Percentiles rank a stretch among this genome's conserved stretches.
These are phyloP conservation scores for Acridotheres tristis DNA, from an alignment of 2,797 vertebrate species.

Conservation along the genomic window DNA sequence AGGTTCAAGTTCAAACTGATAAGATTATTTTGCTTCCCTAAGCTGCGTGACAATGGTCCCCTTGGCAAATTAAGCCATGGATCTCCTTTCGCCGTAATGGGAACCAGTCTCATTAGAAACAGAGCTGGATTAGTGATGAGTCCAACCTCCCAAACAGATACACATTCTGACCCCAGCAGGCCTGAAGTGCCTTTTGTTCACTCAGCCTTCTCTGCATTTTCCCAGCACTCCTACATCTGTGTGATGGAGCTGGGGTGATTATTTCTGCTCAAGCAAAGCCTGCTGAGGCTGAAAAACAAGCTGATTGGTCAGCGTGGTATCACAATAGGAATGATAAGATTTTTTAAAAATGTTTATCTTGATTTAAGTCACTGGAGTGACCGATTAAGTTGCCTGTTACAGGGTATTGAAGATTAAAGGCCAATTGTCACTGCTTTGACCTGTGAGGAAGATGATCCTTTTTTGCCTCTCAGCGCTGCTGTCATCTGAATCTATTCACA, in stretches of 20 bases:
- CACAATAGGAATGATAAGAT: neutral
- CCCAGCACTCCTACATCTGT: neutral
- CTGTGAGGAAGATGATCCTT: neutral
- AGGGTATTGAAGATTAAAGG: neutral
- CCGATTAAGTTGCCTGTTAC: neutral
- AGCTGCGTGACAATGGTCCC: neutral
- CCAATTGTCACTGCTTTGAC: neutral
- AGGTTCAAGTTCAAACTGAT: constrained; percentile 54
- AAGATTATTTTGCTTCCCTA: constrained; percentile 50
- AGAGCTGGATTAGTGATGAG: constrained; percentile 46
- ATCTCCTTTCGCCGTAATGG: constrained; percentile 25
- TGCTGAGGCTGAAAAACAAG: neutral
- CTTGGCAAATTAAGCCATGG: constrained; percentile 30
- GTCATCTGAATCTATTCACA: neutral
- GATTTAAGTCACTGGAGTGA: neutral
- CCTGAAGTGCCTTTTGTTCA: constrained; percentile 43
- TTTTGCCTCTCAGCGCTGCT: neutral
- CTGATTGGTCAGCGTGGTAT: neutral
- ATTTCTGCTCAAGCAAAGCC: constrained; percentile 8
- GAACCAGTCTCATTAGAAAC: constrained; percentile 61
- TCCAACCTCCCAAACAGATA: neutral
- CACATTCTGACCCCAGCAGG: constrained; percentile 35
- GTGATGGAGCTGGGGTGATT: neutral
- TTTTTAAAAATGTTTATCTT: neutral
- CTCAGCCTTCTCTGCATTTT: constrained; percentile 3